Conservation (phyloP, 2,888 invertebrate genomes). For the Strigamia maritima region DNA sequence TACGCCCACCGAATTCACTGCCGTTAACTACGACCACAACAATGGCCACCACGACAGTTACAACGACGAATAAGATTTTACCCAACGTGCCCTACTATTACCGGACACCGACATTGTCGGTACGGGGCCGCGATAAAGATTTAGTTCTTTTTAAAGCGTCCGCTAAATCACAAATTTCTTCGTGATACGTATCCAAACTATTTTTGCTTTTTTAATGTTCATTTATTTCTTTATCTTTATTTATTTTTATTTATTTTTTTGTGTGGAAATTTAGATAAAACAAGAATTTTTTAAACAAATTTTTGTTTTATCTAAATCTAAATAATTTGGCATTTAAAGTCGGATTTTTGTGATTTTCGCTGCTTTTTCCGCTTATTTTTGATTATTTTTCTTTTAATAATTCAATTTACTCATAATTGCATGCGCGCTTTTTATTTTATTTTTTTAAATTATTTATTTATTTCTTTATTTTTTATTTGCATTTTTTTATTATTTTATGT, state of each 20-base stretch:
- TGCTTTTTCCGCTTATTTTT: not conserved
- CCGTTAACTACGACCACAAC: conserved; percentile 40
- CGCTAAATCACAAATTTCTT: conserved; percentile 12
- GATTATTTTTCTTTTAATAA: not conserved
- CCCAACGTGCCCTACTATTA: conserved; percentile 42
- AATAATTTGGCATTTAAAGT: no score
- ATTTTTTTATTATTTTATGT: conserved; percentile 22
- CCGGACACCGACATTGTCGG: conserved; percentile 42
- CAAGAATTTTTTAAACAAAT: not conserved
- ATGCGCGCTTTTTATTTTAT: conserved; percentile 27
- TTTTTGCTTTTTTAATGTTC: not conserved
- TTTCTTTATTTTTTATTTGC: conserved; percentile 37
- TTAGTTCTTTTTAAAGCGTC: not conserved
- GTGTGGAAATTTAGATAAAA: no score
- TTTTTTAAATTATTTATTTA: conserved; percentile 39
- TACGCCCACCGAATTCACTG: conserved; percentile 34
- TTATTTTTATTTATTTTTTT: not conserved
- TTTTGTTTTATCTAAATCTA: not conserved
- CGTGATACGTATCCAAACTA: not conserved
- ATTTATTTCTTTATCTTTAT: not conserved
- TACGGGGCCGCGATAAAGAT: conserved; percentile 22
- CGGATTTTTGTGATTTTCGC: conserved; percentile 15
- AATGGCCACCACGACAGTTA: conserved; percentile 36
- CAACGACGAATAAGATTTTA: conserved; percentile 38
- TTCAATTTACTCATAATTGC: not conserved